phyloP scores from a whole-genome alignment of 1,140 invertebrate genomes.

The Paralvinella palmiformis region DNA sequence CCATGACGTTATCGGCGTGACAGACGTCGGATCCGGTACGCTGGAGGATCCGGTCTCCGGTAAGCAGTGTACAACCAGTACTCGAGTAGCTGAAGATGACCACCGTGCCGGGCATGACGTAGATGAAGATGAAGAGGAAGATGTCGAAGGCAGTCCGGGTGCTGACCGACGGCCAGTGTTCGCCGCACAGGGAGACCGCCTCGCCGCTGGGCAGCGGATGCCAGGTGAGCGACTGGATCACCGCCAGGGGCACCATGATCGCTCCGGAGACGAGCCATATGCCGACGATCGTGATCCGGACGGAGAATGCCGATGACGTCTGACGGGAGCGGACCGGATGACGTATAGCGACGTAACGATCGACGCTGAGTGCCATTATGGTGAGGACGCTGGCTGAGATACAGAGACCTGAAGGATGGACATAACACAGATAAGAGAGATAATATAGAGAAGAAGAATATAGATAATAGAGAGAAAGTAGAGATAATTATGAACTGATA shows the following conservation, averaged over 20 bases:
- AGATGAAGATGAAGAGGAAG: constrained; percentile 65
- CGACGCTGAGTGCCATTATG: constrained; percentile 37
- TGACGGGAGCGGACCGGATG: constrained; percentile 35
- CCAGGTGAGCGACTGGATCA: constrained; percentile 22
- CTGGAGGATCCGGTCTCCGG: constrained; percentile 47
- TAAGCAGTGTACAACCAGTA: constrained; percentile 66
- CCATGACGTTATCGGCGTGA: constrained; percentile 57
- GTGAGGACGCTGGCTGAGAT: constrained; percentile 38
- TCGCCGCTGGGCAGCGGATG: constrained; percentile 9
- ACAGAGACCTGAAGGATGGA: constrained; percentile 29
- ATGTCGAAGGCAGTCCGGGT: constrained; percentile 55
- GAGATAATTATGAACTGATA: background rate
- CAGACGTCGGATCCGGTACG: constrained; percentile 27
- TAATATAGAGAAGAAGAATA: background rate
- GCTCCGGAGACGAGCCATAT: constrained; percentile 32
- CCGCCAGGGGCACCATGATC: constrained; percentile 31
- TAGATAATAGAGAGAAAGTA: no score
- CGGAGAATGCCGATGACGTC: constrained; percentile 25
- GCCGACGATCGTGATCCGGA: constrained; percentile 21
- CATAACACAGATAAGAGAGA: background rate
- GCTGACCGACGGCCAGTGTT: constrained; percentile 27
- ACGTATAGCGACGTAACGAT: constrained; percentile 37
- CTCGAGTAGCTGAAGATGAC: constrained; percentile 66
- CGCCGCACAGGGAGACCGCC: constrained; percentile 27
- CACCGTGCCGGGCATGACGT: constrained; percentile 64